These are phyloP conservation scores for Ernsta delagoae DNA, from an alignment of 2,888 invertebrate genomes.

Conservation along the genomic window DNA sequence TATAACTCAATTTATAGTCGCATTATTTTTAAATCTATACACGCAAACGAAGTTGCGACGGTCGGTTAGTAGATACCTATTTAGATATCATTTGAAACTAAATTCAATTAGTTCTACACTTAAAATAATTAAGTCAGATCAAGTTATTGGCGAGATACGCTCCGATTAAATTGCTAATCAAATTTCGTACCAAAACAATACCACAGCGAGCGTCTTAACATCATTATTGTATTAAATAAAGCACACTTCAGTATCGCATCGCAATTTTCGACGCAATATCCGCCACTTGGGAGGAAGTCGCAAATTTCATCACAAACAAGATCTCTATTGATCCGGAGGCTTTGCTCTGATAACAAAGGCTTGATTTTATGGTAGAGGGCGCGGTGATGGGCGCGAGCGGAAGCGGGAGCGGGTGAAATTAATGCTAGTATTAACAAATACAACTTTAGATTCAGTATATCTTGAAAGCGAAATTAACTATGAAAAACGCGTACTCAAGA, in stretches of 20 bases:
- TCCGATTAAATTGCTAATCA: not conserved
- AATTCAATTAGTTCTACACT: too few relatives aligned
- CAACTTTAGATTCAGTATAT: too few relatives aligned
- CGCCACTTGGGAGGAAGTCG: constrained; percentile 36
- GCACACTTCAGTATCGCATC: constrained; percentile 17
- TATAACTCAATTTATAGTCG: too few relatives aligned
- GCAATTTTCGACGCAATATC: constrained; percentile 35
- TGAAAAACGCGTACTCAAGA: too few relatives aligned
- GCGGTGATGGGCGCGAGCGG: constrained; percentile 12
- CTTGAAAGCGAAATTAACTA: too few relatives aligned
- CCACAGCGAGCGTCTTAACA: not conserved
- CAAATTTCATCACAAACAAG: constrained; percentile 39
- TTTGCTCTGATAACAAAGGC: constrained; percentile 38
- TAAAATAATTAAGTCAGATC: too few relatives aligned
- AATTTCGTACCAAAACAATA: not conserved
- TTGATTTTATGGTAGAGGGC: constrained; percentile 12
- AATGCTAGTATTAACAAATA: too few relatives aligned
- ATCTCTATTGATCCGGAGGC: constrained; percentile 36
- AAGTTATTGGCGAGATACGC: not conserved
- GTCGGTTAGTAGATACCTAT: too few relatives aligned
- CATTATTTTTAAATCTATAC: too few relatives aligned
- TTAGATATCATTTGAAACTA: too few relatives aligned
- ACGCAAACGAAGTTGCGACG: too few relatives aligned
- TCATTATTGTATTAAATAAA: constrained; percentile 1
- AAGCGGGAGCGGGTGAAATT: constrained; percentile 64